phyloP scores from a whole-genome alignment of 2,797 vertebrate genomes.

The Paramormyrops hopkinsi region DNA sequence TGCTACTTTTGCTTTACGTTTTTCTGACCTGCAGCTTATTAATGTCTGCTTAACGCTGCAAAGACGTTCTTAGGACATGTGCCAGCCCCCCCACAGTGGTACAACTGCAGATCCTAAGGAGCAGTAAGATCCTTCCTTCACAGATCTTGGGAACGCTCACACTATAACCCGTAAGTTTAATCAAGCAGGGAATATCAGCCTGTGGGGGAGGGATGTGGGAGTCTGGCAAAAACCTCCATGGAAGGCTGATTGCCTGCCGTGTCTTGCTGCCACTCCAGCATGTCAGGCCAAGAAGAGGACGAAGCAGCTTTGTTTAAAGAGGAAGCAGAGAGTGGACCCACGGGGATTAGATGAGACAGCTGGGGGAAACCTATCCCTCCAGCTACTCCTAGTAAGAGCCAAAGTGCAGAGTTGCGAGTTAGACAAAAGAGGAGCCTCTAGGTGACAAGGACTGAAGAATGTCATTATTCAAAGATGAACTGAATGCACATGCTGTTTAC shows the following conservation, averaged over 20 bases:
- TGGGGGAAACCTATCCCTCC: constrained; percentile 49
- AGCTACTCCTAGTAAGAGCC: constrained; percentile 54
- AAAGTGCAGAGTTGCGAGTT: constrained; percentile 36
- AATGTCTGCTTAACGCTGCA: not conserved
- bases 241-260: not conserved
- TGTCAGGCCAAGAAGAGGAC: constrained; percentile 60
- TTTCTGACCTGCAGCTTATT: not conserved
- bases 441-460: not conserved
- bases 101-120: not conserved
- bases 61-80: not conserved
- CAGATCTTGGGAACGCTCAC: not conserved
- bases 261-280: constrained; percentile 26
- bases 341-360: constrained; percentile 46
- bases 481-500: not conserved
- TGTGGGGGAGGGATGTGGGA: not conserved
- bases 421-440: not conserved
- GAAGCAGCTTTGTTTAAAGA: constrained; percentile 61
- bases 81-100: not conserved
- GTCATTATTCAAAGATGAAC: not conserved
- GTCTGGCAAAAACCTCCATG: not conserved
- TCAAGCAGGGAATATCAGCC: not conserved
- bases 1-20: not conserved
- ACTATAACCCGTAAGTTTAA: not conserved
- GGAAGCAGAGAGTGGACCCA: constrained; percentile 61
- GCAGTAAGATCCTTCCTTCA: not conserved